Evolutionary conservation across 2,113 vertebrate genomes (phyloP).

Genomic region (Notothenia coriiceps): DNA sequence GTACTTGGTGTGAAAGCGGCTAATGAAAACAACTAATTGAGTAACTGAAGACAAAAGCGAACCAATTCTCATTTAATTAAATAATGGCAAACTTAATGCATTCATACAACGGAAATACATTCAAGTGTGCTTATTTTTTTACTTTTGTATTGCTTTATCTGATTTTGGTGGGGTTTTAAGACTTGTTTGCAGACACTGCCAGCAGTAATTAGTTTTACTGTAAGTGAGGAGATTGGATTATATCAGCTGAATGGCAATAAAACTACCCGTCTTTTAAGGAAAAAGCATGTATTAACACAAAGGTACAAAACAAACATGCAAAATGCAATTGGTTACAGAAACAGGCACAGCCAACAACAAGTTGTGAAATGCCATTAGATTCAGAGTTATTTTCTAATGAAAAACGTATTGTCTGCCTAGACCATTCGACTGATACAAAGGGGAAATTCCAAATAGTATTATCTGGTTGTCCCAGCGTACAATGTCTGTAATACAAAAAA

Average conservation of each 20-base stretch:
- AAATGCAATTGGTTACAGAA: background rate
- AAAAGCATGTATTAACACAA: background rate
- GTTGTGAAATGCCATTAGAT: background rate
- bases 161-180: too few species aligned
- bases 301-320: background rate
- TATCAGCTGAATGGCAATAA: background rate
- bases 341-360: background rate
- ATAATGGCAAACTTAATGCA: too few species aligned
- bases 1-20: too few species aligned
- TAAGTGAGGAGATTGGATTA: background rate
- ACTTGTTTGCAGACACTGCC: too few species aligned
- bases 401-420: constrained; percentile 16
- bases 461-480: constrained; percentile 18
- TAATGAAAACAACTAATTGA: too few species aligned
- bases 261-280: background rate
- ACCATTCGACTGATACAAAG: constrained; percentile 34
- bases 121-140: too few species aligned
- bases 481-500: constrained; percentile 48
- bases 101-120: too few species aligned
- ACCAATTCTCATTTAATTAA: too few species aligned
- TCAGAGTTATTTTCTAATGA: constrained; percentile 5
- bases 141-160: too few species aligned
- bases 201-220: background rate
- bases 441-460: constrained; percentile 62
- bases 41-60: too few species aligned